Base-by-base conservation (phyloP, 2,888 invertebrate species). In the Leptinotarsa peninsularis region DNA sequence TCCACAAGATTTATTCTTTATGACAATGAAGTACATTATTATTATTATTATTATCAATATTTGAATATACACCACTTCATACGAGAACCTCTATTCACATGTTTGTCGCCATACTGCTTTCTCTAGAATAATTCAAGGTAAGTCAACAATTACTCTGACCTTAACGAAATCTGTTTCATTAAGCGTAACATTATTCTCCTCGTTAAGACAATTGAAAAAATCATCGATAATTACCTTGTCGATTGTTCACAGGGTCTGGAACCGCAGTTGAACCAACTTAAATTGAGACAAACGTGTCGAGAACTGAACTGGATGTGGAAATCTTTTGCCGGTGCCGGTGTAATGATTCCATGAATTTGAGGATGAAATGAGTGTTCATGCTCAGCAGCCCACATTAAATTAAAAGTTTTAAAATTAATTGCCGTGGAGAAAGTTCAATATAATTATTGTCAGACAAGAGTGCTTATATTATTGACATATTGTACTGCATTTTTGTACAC, bases 61-160 rank as follows among this genome's bases (percentile, higher is more conserved):
- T 7, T 52, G 23, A 63, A 33, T 4, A n/a, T 5, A 33, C 33
- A 33, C 27, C 27, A 13, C 10, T 43, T 27, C n/a, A n/a, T 43
- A 63, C 43, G 33, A 4, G 3, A 27, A 17, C 10, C 17, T 63
- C 33, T n/a, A 43, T 43, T 63, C 10, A 27, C 10, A 63, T 10
- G 33, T 63, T 63, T 63, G 17, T 43, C 17, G n/a, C 7, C 13
- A 4, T 33, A 68, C 54, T 27, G 67, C 76, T 76, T 76, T 76
- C 76, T 72, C 66, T 69, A 54, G 68, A 69, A 72, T 56, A 43
- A 68, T 74, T 76, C 76, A 76, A 76, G 76, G 76, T 72, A 33
- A 72, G 33, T 66, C 49, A 49, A 71, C 71, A 54, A 74, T 76
- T 58, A 69, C 17, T 27, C 49, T 71, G 74, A 76, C 76, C 74